Base-by-base conservation (phyloP, 2,888 invertebrate species). In the Mongoloraphidia duomilia region DNA sequence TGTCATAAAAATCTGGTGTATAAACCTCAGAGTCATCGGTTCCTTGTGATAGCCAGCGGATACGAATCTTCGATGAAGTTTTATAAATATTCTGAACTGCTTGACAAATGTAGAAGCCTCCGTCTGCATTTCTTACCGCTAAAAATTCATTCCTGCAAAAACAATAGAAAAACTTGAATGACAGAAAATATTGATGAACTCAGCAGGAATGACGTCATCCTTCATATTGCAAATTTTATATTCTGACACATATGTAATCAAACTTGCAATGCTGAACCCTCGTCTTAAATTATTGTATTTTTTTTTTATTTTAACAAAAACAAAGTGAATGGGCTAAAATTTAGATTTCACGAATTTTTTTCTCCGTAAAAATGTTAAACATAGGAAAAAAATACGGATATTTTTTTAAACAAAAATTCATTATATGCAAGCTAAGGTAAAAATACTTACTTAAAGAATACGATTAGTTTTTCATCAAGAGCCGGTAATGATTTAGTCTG, bases 81-180 rank as follows among this genome's bases (percentile, higher is more conserved):
- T 85, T 85, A 68, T 88, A 90, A 50, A 93, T 86, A 66, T 93
- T 92, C 70, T 92, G 91, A 69, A 86, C 79, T 1, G 90, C 80
- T 66, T 92, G 90, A 65, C 93, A 93, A 50, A 93, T 78, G 65
- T 84, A 89, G 69, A 87, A 88, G 54, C 84, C 79, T 56, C 90
- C 90, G 64, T 90, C 90, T 0, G 86, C 84, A 65, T 92, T 93
- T 57, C 93, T 79, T 0, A 93, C 90, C 2, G 92, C 93, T 61
- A 94, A 70, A 69, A 90, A 92, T 68, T 91, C 89, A 63, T 88
- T 87, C 65, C 88, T 82, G 60, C 57, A 70, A 67, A 64, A 53
- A 64, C 55, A 65, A 48, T 47, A 52, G 52, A 50, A 49, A 50
- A 36, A 14, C 13, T 26, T 47, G n/a, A n/a, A n/a, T n/a, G n/a